Evolutionary conservation across 2,797 vertebrate species (phyloP).

Genomic region (Kryptopterus vitreolus): DNA sequence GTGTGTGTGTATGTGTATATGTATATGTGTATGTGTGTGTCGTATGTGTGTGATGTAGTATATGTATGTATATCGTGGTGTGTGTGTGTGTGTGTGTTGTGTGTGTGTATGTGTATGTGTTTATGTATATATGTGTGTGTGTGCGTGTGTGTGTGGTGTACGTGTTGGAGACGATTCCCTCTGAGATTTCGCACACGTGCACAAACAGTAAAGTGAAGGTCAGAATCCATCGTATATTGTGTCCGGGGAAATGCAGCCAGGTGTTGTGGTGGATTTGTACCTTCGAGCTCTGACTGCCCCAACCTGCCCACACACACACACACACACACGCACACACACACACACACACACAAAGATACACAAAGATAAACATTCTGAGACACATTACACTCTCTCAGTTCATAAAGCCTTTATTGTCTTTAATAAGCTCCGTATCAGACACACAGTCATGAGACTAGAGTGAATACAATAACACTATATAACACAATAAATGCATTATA

Average conservation of each 20-base stretch:
- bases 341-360: constrained; percentile 9
- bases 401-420: not conserved
- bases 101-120: not conserved
- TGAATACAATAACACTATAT: not conserved
- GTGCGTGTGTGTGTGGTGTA: constrained; percentile 76
- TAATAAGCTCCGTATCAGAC: not conserved
- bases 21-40: too few relatives aligned
- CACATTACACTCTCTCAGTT: not conserved
- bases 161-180: constrained; percentile 92
- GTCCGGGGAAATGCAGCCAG: constrained; percentile 97
- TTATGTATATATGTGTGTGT: not conserved
- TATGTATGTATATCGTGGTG: too few relatives aligned
- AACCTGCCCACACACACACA: constrained; percentile 74
- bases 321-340: constrained; percentile 1
- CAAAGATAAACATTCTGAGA: constrained; percentile 6
- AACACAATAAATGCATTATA: not conserved
- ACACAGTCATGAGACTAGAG: not conserved
- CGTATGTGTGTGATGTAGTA: too few relatives aligned
- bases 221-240: constrained; percentile 95
- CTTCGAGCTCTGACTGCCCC: constrained; percentile 98
- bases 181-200: constrained; percentile 96
- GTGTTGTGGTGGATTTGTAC: constrained; percentile 99
- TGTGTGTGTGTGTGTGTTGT: too few relatives aligned
- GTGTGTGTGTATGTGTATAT: too few relatives aligned
- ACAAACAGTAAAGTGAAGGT: constrained; percentile 94